Conservation (phyloP, 2,797 vertebrate genomes). For the Aplochiton taeniatus region DNA sequence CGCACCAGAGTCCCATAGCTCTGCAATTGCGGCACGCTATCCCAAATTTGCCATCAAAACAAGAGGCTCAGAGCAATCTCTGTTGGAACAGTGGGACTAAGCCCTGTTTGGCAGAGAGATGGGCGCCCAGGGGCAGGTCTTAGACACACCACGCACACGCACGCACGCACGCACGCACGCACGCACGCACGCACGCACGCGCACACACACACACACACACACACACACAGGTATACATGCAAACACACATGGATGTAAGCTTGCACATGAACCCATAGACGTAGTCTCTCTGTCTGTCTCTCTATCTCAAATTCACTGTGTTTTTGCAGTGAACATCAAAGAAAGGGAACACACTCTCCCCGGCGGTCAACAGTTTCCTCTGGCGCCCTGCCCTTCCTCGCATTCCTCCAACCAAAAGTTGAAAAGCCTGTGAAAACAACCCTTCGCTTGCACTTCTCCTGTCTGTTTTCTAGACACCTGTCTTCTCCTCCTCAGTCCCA, state of each 20-base stretch:
- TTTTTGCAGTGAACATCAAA: slow-evolving; percentile 22
- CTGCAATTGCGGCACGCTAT: slow-evolving; percentile 27
- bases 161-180: slow-evolving; percentile 12
- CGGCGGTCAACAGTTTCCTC: neutral
- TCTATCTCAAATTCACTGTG: neutral
- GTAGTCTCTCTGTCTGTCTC: too few species aligned
- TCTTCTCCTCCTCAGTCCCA: slow-evolving; percentile 20
- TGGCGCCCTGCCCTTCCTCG: neutral
- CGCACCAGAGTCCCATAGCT: slow-evolving; percentile 31
- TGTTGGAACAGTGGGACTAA: slow-evolving; percentile 36
- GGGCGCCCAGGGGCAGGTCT: slow-evolving; percentile 23
- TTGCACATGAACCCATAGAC: neutral
- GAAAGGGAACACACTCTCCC: slow-evolving; percentile 3
- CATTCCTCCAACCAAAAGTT: too few species aligned
- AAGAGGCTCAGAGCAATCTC: slow-evolving; percentile 52
- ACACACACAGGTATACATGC: slow-evolving; percentile 11
- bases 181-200: neutral
- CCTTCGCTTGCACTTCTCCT: slow-evolving; percentile 21
- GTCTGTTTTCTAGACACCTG: neutral
- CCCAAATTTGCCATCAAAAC: slow-evolving; percentile 47
- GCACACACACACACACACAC: slow-evolving; percentile 7
- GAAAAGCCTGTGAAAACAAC: neutral
- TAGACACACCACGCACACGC: slow-evolving; percentile 29
- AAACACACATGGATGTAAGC: neutral
- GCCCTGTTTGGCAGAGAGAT: slow-evolving; percentile 30